Base-by-base conservation (phyloP, 2,797 vertebrate species). In the Triplophysa yarkandensis region DNA sequence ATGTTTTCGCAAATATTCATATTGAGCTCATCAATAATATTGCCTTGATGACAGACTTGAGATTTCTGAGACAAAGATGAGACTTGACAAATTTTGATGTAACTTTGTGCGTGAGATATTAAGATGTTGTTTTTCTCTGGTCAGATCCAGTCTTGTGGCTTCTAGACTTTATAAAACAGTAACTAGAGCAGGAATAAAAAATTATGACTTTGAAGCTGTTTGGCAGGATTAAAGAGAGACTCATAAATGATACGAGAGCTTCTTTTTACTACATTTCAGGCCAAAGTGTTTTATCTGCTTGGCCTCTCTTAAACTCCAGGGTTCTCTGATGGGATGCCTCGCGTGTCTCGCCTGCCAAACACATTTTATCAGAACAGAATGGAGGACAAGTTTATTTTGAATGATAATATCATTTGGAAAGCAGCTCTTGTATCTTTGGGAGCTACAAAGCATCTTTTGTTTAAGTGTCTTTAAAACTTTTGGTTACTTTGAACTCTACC, bases 251-350 rank as follows among this genome's bases (percentile, higher is more conserved):
- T 21, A 21, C 23, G 11, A 57, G 34, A 27, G 32, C 44, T 63
- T 9, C 14, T 50, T 71, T 58, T 25, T 14, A 44, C 11, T 14
- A 10, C 55, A n/a, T 28, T 17, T 32, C 19, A 36, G 68, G 28
- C 30, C 43, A 63, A 32, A 50, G 52, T 17, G 23, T 41, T 62
- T 72, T 16, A 36, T 72, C 58, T 39, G 32, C 44, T 52, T 62
- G 60, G 46, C 70, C 32, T 72, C 28, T 71, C 17, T 50, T 71
- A 62, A 62, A 71, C 57, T 71, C 43, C 9, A 21, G 16, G 19
- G 2, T 63, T 17, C 27, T 62, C 6, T 36, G 30, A 52, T 19
- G 58, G 17, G 44, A 50, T 30, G 30, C 43, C 34, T 23, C n/a
- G 28, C 6, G n/a, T 6, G 39, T 48, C 41, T 61, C 55, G 1